Conservation (phyloP, 2,797 vertebrate species). For the Centropyge bicolor region DNA sequence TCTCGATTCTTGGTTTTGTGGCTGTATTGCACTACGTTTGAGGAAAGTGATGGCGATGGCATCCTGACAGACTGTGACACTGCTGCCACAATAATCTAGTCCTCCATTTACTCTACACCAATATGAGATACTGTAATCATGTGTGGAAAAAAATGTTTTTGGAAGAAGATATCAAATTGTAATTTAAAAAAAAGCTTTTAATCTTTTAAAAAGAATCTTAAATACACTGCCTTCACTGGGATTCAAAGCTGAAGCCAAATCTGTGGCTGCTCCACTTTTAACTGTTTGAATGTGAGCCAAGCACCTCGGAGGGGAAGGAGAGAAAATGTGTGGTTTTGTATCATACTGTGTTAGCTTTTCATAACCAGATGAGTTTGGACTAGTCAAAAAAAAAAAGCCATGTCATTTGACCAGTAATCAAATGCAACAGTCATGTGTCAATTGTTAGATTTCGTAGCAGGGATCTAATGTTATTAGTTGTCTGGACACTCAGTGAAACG, state of each 20-base stretch:
- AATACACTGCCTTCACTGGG: background rate
- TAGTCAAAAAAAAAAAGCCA: background rate
- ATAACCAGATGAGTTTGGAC: background rate
- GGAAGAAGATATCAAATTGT: background rate
- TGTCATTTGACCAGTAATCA: background rate
- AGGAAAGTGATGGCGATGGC: constrained; percentile 33
- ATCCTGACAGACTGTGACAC: constrained; percentile 8
- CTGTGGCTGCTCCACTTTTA: background rate
- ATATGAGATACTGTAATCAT: background rate
- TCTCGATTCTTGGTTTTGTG: constrained; percentile 63
- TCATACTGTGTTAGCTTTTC: background rate
- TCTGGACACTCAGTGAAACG: background rate
- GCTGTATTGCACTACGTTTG: constrained; percentile 62
- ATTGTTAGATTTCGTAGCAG: background rate
- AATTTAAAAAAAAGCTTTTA: background rate
- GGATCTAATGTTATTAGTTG: background rate
- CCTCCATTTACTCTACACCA: constrained; percentile 10
- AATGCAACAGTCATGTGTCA: background rate
- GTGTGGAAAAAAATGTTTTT: background rate
- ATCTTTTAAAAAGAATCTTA: background rate
- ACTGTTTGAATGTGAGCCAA: background rate
- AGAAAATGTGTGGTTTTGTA: accelerated
- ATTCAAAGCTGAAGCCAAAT: background rate
- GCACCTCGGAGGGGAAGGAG: background rate
- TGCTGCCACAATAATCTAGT: constrained; percentile 45